A percentile compares a stretch with the other conserved stretches of the same genome.
Evolutionary conservation across 35 echinoderm and acorn worm species (phyloP).

Genomic region (Holothuria glaberrima): DNA sequence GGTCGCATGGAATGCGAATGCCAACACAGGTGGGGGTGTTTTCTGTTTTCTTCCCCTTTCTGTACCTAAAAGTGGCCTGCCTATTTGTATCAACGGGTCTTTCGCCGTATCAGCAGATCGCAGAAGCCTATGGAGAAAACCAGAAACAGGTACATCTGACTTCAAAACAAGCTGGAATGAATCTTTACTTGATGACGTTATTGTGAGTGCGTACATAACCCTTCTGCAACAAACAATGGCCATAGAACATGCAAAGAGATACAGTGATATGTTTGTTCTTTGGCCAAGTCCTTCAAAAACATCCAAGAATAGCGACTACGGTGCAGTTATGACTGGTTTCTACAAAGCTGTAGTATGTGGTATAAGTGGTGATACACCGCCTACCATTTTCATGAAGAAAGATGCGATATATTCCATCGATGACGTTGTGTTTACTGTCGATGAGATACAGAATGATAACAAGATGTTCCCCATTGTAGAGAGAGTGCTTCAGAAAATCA

Average conservation of each 20-base stretch:
- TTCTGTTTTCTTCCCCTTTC: slow-evolving; percentile 85
- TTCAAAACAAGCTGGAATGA: slow-evolving; percentile 64
- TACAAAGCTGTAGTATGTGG: background rate
- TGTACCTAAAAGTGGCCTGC: slow-evolving; percentile 57
- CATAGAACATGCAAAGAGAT: background rate
- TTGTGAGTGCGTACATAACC: slow-evolving; percentile 58
- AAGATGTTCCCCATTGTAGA: slow-evolving; percentile 16
- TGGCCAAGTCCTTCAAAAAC: slow-evolving; percentile 12
- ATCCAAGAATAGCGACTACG: background rate
- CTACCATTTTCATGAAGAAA: background rate
- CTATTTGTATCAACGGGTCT: slow-evolving; percentile 75
- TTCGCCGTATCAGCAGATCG: slow-evolving; percentile 66
- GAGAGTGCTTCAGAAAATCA: background rate
- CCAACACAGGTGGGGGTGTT: background rate
- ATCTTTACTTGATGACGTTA: slow-evolving; percentile 45
- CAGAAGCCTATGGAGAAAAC: slow-evolving; percentile 38
- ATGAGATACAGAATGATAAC: no score
- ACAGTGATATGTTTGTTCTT: background rate
- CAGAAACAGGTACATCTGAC: background rate
- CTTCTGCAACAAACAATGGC: slow-evolving; percentile 22
- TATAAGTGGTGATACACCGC: background rate
- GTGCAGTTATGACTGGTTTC: background rate
- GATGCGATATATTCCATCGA: background rate
- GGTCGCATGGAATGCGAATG: slow-evolving; percentile 30
- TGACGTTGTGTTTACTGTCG: background rate